phyloP scores from a whole-genome alignment of 2,888 invertebrate species.

The Ariolimax columbianus region DNA sequence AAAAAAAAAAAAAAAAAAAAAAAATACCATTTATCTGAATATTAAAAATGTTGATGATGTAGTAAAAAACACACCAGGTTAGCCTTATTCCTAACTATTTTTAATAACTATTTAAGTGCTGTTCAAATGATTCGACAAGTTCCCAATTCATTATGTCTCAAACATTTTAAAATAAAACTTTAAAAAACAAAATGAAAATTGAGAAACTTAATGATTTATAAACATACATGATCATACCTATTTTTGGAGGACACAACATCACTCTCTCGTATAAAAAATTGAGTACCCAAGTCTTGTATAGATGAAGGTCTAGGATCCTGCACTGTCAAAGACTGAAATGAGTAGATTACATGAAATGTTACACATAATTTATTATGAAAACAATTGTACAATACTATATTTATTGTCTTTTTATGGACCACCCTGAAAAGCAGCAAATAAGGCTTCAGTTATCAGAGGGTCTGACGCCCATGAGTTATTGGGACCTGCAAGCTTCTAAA shows the following conservation, averaged over 20 bases:
- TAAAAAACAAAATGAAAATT: too few species aligned
- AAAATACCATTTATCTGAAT: too few species aligned
- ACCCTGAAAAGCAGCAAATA: too few species aligned
- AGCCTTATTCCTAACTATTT: too few species aligned
- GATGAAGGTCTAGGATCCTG: constrained; percentile 70
- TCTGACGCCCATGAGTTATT: too few species aligned
- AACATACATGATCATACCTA: constrained; percentile 61
- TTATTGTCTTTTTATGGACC: background rate
- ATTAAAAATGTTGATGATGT: background rate
- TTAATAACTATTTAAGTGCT: too few species aligned
- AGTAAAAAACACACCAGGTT: background rate
- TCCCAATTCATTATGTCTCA: too few species aligned
- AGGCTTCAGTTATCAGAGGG: too few species aligned
- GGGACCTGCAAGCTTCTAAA: too few species aligned
- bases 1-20: too few species aligned
- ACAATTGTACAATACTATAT: background rate
- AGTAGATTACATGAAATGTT: background rate
- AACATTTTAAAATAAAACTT: too few species aligned
- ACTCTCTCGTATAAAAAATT: constrained; percentile 75
- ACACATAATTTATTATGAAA: background rate
- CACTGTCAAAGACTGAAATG: constrained; percentile 72
- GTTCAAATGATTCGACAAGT: too few species aligned
- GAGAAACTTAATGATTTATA: background rate
- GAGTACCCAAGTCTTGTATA: constrained; percentile 73
- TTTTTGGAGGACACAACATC: constrained; percentile 71